phyloP scores from a whole-genome alignment of 2,797 vertebrate species.

The Acanthurus tractus region DNA sequence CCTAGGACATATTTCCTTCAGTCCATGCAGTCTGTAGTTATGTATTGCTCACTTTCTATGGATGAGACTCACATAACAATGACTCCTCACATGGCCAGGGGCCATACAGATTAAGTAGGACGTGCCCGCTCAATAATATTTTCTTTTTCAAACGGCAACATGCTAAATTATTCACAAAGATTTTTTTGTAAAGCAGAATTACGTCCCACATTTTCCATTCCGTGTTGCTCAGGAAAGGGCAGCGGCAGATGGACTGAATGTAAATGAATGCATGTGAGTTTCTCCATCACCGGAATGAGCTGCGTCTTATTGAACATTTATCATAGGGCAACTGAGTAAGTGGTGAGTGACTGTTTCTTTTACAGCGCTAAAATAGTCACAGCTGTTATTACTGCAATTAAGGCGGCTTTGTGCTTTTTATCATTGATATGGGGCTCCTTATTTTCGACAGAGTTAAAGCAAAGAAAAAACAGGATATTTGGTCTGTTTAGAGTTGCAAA shows the following conservation, averaged over 20 bases:
- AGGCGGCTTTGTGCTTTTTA: constrained; percentile 39
- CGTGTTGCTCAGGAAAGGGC: constrained; percentile 12
- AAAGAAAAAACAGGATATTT: constrained; percentile 9
- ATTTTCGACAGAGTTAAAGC: constrained; percentile 24
- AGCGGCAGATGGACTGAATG: constrained; percentile 30
- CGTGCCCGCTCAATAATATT: constrained; percentile 38
- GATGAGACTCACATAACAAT: constrained; percentile 16
- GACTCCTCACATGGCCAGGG: neutral
- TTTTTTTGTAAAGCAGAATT: constrained; percentile 4
- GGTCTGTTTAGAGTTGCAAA: constrained; percentile 28
- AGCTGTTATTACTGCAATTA: constrained; percentile 44
- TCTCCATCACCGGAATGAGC: constrained; percentile 30
- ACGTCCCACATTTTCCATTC: constrained; percentile 25
- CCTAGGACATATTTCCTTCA: neutral
- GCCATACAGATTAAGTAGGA: constrained; percentile 40
- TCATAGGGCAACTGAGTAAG: constrained; percentile 50
- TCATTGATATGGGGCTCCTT: constrained; percentile 29
- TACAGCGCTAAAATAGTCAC: constrained; percentile 31
- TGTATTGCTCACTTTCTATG: constrained; percentile 20
- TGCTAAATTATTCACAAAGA: constrained; percentile 57
- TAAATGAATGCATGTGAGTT: constrained; percentile 34
- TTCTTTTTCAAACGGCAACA: constrained; percentile 45
- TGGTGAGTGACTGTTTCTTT: constrained; percentile 31
- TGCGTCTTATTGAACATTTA: constrained; percentile 41
- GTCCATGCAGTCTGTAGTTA: neutral